Percentiles rank a stretch among this genome's conserved stretches.
Evolutionary conservation across 2,113 vertebrate genomes (phyloP).

Genomic region (Chlorocebus sabaeus): DNA sequence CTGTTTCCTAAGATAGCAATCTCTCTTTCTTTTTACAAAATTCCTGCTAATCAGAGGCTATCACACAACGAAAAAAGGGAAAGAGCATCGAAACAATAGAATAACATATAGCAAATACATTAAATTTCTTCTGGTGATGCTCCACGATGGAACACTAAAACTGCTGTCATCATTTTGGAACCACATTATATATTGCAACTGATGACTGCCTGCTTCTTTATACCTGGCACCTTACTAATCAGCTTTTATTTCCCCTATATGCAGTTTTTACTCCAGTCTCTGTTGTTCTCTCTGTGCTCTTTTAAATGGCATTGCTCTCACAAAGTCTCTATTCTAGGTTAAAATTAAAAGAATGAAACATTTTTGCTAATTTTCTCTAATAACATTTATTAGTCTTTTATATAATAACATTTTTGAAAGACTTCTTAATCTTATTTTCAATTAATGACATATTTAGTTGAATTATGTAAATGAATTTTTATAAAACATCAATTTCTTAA

Average conservation of each 20-base stretch:
- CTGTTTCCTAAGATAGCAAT: not conserved
- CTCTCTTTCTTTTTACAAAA: not conserved
- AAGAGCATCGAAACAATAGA: not conserved
- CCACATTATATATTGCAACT: not conserved
- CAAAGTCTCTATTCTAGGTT: not conserved
- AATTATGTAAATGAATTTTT: not conserved
- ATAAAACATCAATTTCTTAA: not conserved
- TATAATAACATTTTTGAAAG: not conserved
- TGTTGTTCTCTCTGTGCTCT: not conserved
- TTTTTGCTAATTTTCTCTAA: not conserved
- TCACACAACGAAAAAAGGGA: not conserved
- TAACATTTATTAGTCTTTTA: not conserved
- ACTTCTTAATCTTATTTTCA: not conserved
- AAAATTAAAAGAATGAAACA: not conserved
- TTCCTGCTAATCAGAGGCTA: not conserved
- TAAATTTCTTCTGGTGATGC: not conserved
- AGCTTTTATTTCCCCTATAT: not conserved
- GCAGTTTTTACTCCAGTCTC: fast-evolving
- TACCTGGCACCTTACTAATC: not conserved
- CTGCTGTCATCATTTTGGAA: not conserved
- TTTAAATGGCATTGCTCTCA: not conserved
- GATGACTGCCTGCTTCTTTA: not conserved
- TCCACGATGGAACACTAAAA: not conserved
- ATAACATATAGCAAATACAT: not conserved
- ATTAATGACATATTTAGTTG: not conserved